Evolutionary conservation across 1,140 invertebrate genomes (phyloP).

Genomic region (Agrypnia vestita): DNA sequence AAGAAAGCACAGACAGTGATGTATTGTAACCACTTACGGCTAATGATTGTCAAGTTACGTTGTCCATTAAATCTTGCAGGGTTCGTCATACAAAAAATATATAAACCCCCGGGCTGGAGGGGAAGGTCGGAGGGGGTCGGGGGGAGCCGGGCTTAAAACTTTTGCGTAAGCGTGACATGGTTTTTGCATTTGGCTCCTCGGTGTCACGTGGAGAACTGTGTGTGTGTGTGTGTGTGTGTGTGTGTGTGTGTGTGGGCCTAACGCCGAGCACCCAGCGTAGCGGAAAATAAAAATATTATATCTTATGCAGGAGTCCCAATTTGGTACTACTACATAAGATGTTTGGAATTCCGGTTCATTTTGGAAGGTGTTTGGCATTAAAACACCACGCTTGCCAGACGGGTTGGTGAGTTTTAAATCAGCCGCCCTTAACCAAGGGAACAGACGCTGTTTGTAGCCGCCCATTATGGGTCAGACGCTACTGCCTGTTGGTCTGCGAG

Average conservation of each 20-base stretch:
- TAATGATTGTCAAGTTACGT: constrained; percentile 61
- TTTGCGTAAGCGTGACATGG: constrained; percentile 55
- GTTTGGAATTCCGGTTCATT: too few species aligned
- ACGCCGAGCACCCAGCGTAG: constrained; percentile 9
- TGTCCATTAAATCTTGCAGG: constrained; percentile 60
- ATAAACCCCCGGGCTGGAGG: constrained; percentile 15
- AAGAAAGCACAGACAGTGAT: constrained; percentile 60
- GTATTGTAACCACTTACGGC: constrained; percentile 59
- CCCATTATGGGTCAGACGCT: too few species aligned
- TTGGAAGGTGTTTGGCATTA: too few species aligned
- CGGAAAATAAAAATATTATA: constrained; percentile 44
- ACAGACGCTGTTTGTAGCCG: too few species aligned
- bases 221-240: constrained; percentile 17
- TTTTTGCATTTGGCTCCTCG: constrained; percentile 59
- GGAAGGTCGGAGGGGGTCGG: not conserved
- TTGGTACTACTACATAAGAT: too few species aligned
- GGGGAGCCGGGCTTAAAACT: constrained; percentile 49
- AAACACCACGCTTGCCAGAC: too few species aligned
- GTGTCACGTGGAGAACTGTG: constrained; percentile 50
- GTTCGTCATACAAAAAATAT: constrained; percentile 49
- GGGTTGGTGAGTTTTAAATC: too few species aligned
- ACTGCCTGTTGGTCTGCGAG: too few species aligned
- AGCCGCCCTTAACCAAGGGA: too few species aligned
- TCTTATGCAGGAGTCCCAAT: constrained; percentile 59
- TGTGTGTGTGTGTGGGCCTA: constrained; percentile 15